Evolutionary conservation across 2,113 vertebrate genomes (phyloP).

Genomic region (Columba janthina): DNA sequence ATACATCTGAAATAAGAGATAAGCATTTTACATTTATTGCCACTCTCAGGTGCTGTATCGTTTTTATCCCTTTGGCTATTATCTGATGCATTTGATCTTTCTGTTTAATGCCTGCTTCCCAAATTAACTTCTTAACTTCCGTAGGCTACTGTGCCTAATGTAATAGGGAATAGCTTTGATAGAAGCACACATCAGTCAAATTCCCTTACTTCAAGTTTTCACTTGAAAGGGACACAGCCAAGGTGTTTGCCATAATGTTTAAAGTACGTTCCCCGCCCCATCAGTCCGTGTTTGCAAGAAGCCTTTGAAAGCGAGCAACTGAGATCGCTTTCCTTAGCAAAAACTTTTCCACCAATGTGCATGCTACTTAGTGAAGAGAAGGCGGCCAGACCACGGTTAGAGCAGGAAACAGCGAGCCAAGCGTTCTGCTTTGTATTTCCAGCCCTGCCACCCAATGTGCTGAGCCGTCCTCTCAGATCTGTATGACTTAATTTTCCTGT

Average conservation of each 20-base stretch:
- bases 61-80: conserved; percentile 61
- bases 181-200: conserved; percentile 34
- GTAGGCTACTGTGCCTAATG: conserved; percentile 2
- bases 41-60: conserved; percentile 47
- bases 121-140: conserved; percentile 54
- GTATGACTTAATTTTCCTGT: background rate
- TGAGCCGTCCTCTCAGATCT: background rate
- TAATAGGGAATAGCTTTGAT: conserved; percentile 33
- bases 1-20: conserved; percentile 41
- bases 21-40: conserved; percentile 57
- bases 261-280: background rate
- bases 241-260: conserved; percentile 21
- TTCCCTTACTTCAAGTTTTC: conserved; percentile 23
- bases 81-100: conserved; percentile 66
- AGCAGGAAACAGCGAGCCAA: background rate
- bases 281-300: conserved; percentile 6
- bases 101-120: conserved; percentile 55
- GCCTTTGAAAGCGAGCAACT: conserved; percentile 19
- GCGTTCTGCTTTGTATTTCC: background rate
- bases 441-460: background rate
- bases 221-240: conserved; percentile 38
- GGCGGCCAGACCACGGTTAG: background rate
- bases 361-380: background rate
- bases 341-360: background rate
- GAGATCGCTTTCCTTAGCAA: background rate